Percentiles rank a stretch among this genome's conserved stretches.
phyloP scores from a whole-genome alignment of 2,797 vertebrate genomes.

The Scarus forsteni region DNA sequence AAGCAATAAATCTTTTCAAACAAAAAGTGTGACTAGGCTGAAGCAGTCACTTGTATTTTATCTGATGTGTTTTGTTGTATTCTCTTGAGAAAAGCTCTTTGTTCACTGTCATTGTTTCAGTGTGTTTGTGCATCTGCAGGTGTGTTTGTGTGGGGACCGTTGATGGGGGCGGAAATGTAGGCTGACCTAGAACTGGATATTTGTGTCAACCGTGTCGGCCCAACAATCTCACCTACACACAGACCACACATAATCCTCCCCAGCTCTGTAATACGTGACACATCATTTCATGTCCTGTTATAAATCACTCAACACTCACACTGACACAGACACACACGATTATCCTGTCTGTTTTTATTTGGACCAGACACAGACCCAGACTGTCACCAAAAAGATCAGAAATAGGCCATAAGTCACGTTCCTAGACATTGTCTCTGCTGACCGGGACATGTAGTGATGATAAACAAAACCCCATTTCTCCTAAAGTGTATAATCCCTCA shows the following conservation, averaged over 20 bases:
- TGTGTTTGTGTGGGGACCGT: conserved; percentile 3
- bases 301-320: conserved; percentile 18
- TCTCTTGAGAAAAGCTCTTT: neutral
- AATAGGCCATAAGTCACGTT: conserved; percentile 35
- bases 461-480: conserved; percentile 2
- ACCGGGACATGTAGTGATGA: conserved; percentile 11
- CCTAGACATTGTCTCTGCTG: conserved; percentile 25
- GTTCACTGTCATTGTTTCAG: neutral
- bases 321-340: neutral
- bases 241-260: conserved; percentile 61
- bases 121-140: neutral
- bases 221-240: conserved; percentile 20
- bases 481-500: conserved; percentile 6
- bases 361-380: conserved; percentile 50
- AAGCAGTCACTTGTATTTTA: too few relatives aligned
- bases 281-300: conserved; percentile 42
- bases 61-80: too few relatives aligned
- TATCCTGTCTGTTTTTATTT: conserved; percentile 18
- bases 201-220: conserved; percentile 34
- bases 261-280: conserved; percentile 35
- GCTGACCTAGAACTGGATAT: conserved; percentile 43
- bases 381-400: conserved; percentile 29
- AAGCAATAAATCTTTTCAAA: too few relatives aligned
- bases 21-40: too few relatives aligned
- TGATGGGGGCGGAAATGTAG: conserved; percentile 8